Base-by-base conservation (phyloP, 2,797 vertebrate genomes). In the Melopsittacus undulatus region DNA sequence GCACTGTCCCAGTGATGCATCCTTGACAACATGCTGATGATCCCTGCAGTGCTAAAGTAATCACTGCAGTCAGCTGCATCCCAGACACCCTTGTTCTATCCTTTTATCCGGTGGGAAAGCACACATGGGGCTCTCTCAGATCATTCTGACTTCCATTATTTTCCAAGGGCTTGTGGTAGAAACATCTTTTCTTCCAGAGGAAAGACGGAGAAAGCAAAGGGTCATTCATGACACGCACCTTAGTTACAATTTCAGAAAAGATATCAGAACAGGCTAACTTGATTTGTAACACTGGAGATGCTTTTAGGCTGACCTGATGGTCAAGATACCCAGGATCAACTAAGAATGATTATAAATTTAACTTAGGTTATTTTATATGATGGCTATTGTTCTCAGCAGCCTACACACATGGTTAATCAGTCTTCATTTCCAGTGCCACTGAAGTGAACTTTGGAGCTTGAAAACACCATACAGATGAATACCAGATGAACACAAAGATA, bases 81-180 rank as follows among this genome's bases (percentile, higher is more conserved):
- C 63, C 70, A 82, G 63, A 73, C 51, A 79, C 61, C 54, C 61
- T 79, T 67, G 22, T 27, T 89, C 56, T 45, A 51, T 76, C 63
- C 86, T 90, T 94, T 92, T 56, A 87, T 94, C 45, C 59, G 77
- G 83, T 94, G 81, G 20, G 70, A 95, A 92, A 87, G 70, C 46
- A 79, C 83, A 79, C 18, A 81, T 29, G 40, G 67, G 26, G 27
- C 34, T 22, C 56, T 52, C 19, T 84, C 46, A 45, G 29, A 82
- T 88, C 54, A 32, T 88, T 64, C 85, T 88, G 62, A 46, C 29
- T 83, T 69, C 34, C 36, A 52, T 77, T 61, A 45, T 78, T 90
- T 85, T 73, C 2, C 20, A 87, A 87, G 36, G 49, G 36, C 19
- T 14, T 56, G 46, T 76, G n/a, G 46, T 87, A 7, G 70, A 92